phyloP scores from a whole-genome alignment of 2,888 invertebrate genomes.

The Platycheirus albimanus region DNA sequence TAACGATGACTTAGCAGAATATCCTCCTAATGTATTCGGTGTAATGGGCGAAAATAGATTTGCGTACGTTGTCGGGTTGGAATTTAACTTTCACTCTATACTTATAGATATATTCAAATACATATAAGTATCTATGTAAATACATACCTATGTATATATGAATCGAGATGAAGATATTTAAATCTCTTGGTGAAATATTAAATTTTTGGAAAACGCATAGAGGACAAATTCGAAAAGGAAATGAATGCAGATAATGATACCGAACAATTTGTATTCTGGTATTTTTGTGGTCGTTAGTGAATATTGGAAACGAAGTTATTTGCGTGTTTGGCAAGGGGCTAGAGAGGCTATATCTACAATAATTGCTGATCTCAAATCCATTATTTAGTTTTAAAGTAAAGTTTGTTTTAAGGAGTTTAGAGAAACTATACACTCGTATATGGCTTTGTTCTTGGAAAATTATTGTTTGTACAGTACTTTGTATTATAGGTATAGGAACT shows the following conservation, averaged over 20 bases:
- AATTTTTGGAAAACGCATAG: conserved; percentile 59
- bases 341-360: too few species aligned
- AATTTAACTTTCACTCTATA: conserved; percentile 42
- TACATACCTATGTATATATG: too few species aligned
- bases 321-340: too few species aligned
- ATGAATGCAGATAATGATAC: conserved; percentile 46
- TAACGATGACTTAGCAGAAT: conserved; percentile 66
- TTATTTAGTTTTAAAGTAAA: too few species aligned
- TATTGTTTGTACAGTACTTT: too few species aligned
- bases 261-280: conserved; percentile 17
- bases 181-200: conserved; percentile 55
- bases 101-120: not conserved
- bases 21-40: conserved; percentile 31
- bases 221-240: conserved; percentile 26
- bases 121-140: too few species aligned
- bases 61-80: conserved; percentile 57
- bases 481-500: too few species aligned
- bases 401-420: too few species aligned
- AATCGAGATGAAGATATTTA: conserved; percentile 30
- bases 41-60: conserved; percentile 61
- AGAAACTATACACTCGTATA: too few species aligned
- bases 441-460: too few species aligned
- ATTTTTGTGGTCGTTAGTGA: conserved; percentile 16
- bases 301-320: conserved; percentile 26
- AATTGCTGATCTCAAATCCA: too few species aligned